Evolutionary conservation across 2,797 vertebrate genomes (phyloP).

Genomic region (Dromococcyx pavoninus): DNA sequence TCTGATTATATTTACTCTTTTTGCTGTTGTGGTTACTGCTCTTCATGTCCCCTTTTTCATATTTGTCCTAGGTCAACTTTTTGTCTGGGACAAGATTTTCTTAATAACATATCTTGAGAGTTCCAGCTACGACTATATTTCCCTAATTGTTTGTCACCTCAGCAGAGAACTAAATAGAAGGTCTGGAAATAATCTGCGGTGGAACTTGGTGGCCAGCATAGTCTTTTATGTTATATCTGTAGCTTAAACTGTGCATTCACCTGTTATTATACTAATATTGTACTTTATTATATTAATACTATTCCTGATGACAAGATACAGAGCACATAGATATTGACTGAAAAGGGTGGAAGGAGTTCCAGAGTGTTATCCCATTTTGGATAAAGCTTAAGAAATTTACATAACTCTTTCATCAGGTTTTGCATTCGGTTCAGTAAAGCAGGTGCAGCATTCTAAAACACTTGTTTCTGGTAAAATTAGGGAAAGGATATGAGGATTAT

Average conservation of each 20-base stretch:
- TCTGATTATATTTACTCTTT: background rate
- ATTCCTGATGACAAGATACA: background rate
- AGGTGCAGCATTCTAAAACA: background rate
- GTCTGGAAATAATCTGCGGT: background rate
- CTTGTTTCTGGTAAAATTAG: background rate
- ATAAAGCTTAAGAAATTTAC: background rate
- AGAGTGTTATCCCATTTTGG: background rate
- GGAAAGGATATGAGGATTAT: background rate
- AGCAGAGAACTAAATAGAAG: background rate
- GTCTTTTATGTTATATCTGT: background rate
- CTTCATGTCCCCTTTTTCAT: background rate
- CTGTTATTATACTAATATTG: background rate
- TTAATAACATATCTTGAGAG: background rate
- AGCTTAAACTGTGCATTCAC: background rate
- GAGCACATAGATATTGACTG: background rate
- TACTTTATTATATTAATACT: background rate
- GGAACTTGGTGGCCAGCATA: background rate
- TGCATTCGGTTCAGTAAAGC: background rate
- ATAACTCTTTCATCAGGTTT: background rate
- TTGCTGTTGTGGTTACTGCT: background rate
- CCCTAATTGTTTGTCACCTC: background rate
- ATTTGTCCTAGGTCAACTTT: background rate
- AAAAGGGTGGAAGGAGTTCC: background rate
- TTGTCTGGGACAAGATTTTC: background rate
- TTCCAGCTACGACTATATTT: background rate